Base-by-base conservation (phyloP, 2,888 invertebrate genomes). In the Kryphioiulus occultus region DNA sequence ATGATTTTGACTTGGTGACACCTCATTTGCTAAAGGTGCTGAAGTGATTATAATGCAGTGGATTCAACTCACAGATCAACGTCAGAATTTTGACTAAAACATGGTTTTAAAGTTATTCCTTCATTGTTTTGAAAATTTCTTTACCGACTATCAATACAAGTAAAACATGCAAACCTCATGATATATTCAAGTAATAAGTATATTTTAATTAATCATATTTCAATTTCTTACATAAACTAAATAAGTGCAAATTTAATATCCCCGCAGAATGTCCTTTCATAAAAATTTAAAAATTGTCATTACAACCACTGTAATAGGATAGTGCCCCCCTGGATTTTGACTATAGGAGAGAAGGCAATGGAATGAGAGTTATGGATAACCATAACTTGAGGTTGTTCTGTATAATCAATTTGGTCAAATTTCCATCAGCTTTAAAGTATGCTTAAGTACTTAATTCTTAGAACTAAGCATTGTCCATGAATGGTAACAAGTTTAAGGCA, bases 251-350 rank as follows among this genome's bases (percentile, higher is more conserved):
- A 68, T 68, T 7, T 68, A 68, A 68, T 68, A 68, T 68, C 26
- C 68, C 68, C 68, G 68, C 68, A 68, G 22, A 68, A 26, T 68
- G 68, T 68, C 26, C 68, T 68, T 68, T 68, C 68, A 68, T 68
- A 68, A 68, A 68, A 68, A 68, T 68, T 68, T 68, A 68, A 68
- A 68, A 68, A 68, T 68, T 68, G 68, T 68, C 68, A 68, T 68
- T 68, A 68, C 68, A 68, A 26, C 68, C 68, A 26, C 68, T 68
- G 26, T 26, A 68, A 68, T 26, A 68, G 26, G n/a, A 68, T 68
- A 26, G 26, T 59, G 59, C n/a, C 59, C 68, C 68, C 68, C 10
- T 68, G 4, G 26, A 5, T 68, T 68, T 68, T 22, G 26, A 22
- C 68, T 68, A 26, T n/a, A 68, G 68, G 68, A 68, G 26, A 26